These are phyloP conservation scores for Otus sunia DNA, from an alignment of 2,113 vertebrate species.

Conservation along the genomic window DNA sequence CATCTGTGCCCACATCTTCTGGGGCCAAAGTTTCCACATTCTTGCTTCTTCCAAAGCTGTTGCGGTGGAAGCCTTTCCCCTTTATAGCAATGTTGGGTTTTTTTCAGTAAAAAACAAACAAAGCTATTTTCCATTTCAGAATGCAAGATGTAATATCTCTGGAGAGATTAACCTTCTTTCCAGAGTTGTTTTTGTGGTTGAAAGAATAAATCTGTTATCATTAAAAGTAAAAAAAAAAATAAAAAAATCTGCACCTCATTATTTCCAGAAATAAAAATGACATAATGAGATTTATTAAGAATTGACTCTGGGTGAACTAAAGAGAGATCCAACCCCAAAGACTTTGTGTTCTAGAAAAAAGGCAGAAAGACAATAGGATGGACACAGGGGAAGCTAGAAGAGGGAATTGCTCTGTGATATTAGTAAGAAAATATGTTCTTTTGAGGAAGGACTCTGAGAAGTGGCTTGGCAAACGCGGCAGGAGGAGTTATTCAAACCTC, in stretches of 20 bases:
- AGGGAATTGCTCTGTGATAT: background rate
- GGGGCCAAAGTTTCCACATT: slow-evolving; percentile 33
- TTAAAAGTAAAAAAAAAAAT: background rate
- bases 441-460: background rate
- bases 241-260: slow-evolving; percentile 8
- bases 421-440: background rate
- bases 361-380: slow-evolving; percentile 21
- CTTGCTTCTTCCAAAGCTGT: slow-evolving; percentile 23
- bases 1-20: slow-evolving; percentile 27
- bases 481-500: background rate
- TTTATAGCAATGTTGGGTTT: background rate
- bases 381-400: background rate
- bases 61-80: slow-evolving; percentile 1
- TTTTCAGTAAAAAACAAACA: background rate
- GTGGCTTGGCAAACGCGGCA: background rate
- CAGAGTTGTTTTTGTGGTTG: background rate
- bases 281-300: background rate
- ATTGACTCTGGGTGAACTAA: background rate
- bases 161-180: slow-evolving; percentile 21
- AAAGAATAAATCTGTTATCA: slow-evolving; percentile 38
- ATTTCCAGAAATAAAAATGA: slow-evolving; percentile 24
- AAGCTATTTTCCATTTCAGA: slow-evolving; percentile 3
- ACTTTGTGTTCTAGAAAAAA: background rate
- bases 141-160: slow-evolving; percentile 20
- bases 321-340: background rate